Conservation (phyloP, 2,888 invertebrate species). For the Meliscaeva auricollis region DNA sequence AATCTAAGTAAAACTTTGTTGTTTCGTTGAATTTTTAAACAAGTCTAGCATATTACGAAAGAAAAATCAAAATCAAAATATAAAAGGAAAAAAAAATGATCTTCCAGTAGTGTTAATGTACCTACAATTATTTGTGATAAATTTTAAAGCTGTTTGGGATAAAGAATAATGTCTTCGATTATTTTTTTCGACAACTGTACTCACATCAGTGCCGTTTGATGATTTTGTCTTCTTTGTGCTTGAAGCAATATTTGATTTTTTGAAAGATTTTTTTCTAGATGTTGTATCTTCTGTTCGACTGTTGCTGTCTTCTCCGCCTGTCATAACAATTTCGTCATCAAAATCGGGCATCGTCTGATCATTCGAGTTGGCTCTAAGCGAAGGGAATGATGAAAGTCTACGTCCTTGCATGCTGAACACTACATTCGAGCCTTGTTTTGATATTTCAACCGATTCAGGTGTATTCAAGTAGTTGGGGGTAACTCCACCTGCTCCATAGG, state of each 20-base stretch:
- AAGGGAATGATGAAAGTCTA: conserved; percentile 48
- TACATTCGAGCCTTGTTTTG: conserved; percentile 46
- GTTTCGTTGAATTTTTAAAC: no score
- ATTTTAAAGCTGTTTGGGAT: no score
- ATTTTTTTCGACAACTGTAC: conserved; percentile 10
- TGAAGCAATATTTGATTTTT: conserved; percentile 23
- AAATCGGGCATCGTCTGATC: conserved; percentile 40
- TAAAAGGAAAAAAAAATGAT: no score
- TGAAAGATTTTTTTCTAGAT: background rate
- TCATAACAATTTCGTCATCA: conserved; percentile 31
- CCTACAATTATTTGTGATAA: no score
- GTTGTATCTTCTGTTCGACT: background rate
- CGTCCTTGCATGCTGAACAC: conserved; percentile 63
- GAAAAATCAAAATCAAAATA: no score
- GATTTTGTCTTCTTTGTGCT: background rate
- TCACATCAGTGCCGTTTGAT: background rate
- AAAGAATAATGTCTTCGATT: background rate
- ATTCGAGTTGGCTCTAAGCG: conserved; percentile 10
- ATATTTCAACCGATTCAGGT: conserved; percentile 46
- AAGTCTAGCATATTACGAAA: no score
- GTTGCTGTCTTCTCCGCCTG: conserved; percentile 24
- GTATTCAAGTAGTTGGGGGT: conserved; percentile 48
- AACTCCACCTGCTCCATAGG: conserved; percentile 10
- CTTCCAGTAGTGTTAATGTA: no score
- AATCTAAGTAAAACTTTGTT: no score